These are phyloP conservation scores for Pangasius larnaudii DNA, from an alignment of 2,797 vertebrate genomes.

Conservation along the genomic window DNA sequence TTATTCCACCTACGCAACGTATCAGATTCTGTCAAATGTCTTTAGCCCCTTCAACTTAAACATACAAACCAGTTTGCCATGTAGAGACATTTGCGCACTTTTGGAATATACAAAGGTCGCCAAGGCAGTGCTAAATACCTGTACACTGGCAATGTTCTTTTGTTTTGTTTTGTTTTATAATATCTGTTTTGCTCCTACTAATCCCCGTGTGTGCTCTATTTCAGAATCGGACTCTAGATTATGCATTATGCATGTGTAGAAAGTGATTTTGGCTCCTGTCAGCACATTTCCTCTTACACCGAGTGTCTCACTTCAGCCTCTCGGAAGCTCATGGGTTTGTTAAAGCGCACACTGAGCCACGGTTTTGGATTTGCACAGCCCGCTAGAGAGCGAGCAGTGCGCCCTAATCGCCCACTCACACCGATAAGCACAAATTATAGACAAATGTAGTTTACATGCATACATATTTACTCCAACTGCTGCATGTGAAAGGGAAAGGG, in stretches of 20 bases:
- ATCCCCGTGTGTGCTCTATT: background rate
- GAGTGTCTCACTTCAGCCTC: background rate
- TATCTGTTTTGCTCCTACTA: background rate
- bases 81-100: background rate
- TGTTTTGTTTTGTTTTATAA: background rate
- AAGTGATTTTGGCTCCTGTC: background rate
- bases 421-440: background rate
- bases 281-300: background rate
- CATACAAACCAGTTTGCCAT: background rate
- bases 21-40: background rate
- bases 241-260: background rate
- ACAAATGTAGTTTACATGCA: background rate
- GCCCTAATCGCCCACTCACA: background rate
- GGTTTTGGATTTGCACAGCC: conserved; percentile 46
- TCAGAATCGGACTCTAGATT: background rate
- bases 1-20: background rate
- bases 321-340: background rate
- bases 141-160: background rate
- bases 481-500: background rate
- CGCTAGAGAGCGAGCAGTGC: conserved; percentile 75
- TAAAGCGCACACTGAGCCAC: background rate
- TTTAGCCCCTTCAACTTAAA: background rate
- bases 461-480: background rate
- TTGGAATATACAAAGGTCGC: background rate
- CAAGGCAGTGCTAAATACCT: background rate